Evolutionary conservation across 2,888 invertebrate genomes (phyloP), one percentile per base, ranked within the genome.

Genomic region (Punctoribates punctum): DNA sequence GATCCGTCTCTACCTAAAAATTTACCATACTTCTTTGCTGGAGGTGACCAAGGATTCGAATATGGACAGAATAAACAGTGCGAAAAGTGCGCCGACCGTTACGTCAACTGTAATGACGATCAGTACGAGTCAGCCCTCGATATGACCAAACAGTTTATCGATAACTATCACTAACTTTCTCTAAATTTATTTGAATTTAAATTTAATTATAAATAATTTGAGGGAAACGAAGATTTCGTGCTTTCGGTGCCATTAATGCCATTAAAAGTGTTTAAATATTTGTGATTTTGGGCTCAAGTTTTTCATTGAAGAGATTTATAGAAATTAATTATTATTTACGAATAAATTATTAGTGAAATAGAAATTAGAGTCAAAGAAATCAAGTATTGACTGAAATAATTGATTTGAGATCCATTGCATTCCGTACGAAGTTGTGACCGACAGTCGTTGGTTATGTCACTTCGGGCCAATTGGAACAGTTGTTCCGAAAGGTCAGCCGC

Each of bases 41-140:
- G 76, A 15, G 76, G 76, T 42, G 76, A 76, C 42, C 60, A 34
- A 1, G 76, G 76, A 29, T 76, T 57, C 27, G 76, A 76, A 73
- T 76, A 20, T 3, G 76, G 73, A 20, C 76, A 57, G 17, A 38
- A 38, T 20, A 76, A 76, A 54, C 20, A 73, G 46, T 76, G 76
- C 54, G 51, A 46, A 17, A 29, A 60, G 20, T 76, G 76, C 27
- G 76, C 76, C 6, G 9, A 51, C 8, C 54, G 60, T 13, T 76
- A 76, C 25, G 20, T 27, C 15, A 51, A 73, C 25, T 76, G 76
- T 29, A 27, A 13, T n/a, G 38, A 54, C 15, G 34, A 48, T 6
- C 73, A 73, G 42, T 76, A 76, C 38, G 76, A 76, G 23, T 70
- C 38, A 9, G 70, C 70, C 0, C 38, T 42, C 23, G 42, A 70